Evolutionary conservation across 2,888 invertebrate species (phyloP).

Genomic region (Pammene fasciana): DNA sequence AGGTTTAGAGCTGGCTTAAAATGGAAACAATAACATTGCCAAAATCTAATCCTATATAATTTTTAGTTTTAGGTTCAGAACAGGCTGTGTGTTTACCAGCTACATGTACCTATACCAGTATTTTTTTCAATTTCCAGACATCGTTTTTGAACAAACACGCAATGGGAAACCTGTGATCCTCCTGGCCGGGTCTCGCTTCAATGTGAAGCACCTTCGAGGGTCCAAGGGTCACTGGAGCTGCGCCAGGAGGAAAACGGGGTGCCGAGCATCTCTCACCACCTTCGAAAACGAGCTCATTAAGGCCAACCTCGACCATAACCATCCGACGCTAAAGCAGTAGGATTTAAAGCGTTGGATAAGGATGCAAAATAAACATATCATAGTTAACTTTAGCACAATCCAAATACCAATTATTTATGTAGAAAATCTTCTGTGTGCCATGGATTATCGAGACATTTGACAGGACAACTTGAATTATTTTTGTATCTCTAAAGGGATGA

Average conservation of each 20-base stretch:
- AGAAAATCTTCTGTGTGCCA: no score
- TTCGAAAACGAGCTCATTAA: slow-evolving; percentile 47
- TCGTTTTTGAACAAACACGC: slow-evolving; percentile 48
- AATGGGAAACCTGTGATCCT: slow-evolving; percentile 55
- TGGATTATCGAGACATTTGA: no score
- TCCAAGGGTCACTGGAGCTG: slow-evolving; percentile 59
- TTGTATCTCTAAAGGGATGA: no score
- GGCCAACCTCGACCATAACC: slow-evolving; percentile 45
- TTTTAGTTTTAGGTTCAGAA: no score
- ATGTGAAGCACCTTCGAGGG: slow-evolving; percentile 55
- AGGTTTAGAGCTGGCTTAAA: no score
- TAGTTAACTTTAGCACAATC: no score
- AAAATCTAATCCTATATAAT: no score
- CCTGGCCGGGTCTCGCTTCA: slow-evolving; percentile 54
- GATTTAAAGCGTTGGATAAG: no score
- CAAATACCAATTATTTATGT: no score
- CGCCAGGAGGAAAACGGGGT: slow-evolving; percentile 48
- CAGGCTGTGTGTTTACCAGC: not conserved
- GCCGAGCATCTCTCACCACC: slow-evolving; percentile 50
- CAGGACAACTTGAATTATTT: no score
- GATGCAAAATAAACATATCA: no score
- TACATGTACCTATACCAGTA: not conserved
- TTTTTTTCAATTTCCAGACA: slow-evolving; percentile 16
- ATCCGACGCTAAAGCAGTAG: slow-evolving; percentile 23
- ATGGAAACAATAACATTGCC: no score